Base-by-base conservation (phyloP, 2,888 invertebrate genomes). In the Tipula confusa region DNA sequence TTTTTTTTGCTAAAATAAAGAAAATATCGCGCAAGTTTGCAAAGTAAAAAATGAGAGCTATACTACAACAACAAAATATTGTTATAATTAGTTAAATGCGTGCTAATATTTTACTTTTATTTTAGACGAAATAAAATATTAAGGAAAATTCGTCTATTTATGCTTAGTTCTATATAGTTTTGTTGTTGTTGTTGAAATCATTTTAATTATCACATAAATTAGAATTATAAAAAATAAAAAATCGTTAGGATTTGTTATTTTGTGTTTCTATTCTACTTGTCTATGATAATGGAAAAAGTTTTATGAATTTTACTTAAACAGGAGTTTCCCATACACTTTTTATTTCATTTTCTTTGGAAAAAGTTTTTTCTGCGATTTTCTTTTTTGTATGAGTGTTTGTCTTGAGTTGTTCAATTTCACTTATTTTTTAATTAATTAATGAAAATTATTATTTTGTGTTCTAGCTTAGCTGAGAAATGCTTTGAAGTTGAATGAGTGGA, bases 151-250 rank as follows among this genome's bases (percentile, higher is more conserved):
- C 64, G 64, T 64, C 64, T 64, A n/a, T n/a, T 7, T 24, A 64
- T 24, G 11, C 64, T 64, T 64, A 11, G 24, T n/a, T n/a, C 24
- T 64, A 9, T 64, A 24, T 64, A 64, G 2, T 1, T 18, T 64
- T 64, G 64, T 24, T 64, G 24, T n/a, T 43, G 43, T 18, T 64
- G 64, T 9, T 24, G 64, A 64, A 64, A 64, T 64, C 64, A 64
- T 64, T 64, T 64, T 64, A 64, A 64, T 64, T 64, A 64, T 64
- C 64, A 64, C 64, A 64, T 64, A 64, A 64, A 64, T 64, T 64
- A 64, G 64, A 64, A 64, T 64, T 64, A 64, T 64, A 43, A 3
- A 43, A 6, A 9, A 43, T 43, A 24, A 64, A 24, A 64, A 64
- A 24, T 9, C 15, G 43, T 43, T 15, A 15, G 43, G 15, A 43